Evolutionary conservation across 1,140 invertebrate genomes (phyloP).

Genomic region (Polyergus mexicanus): DNA sequence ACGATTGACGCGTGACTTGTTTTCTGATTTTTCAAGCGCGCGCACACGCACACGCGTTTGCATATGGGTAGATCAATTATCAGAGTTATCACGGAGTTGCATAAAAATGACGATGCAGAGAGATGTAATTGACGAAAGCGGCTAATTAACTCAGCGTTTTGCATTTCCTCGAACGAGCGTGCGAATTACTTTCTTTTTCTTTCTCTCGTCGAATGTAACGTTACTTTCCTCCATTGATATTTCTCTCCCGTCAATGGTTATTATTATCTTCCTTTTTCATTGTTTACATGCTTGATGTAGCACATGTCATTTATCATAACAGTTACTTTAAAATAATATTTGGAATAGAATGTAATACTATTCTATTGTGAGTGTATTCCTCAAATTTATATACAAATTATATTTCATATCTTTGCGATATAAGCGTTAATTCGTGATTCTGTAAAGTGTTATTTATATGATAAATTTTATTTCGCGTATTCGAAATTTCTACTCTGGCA

Average conservation of each 20-base stretch:
- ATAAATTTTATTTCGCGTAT: background rate
- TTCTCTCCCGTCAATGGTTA: background rate
- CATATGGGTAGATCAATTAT: background rate
- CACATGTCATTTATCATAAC: background rate
- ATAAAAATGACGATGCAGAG: constrained; percentile 16
- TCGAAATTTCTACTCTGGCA: background rate
- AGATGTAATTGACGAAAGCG: constrained; percentile 21
- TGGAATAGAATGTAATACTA: too few relatives aligned
- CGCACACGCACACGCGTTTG: background rate
- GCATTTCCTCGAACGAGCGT: constrained; percentile 23
- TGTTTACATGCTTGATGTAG: background rate
- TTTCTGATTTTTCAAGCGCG: constrained; percentile 74
- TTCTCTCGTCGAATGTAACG: constrained; percentile 9
- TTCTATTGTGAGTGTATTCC: too few relatives aligned
- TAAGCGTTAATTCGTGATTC: background rate
- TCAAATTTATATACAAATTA: background rate
- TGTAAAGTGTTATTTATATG: background rate
- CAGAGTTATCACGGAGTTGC: constrained; percentile 9
- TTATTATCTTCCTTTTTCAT: constrained; percentile 13
- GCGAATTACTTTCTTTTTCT: constrained; percentile 43
- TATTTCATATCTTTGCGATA: background rate
- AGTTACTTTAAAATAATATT: background rate
- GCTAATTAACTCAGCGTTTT: constrained; percentile 27
- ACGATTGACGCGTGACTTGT: constrained; percentile 79
- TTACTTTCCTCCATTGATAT: constrained; percentile 51